phyloP scores from a whole-genome alignment of 2,113 vertebrate species.

The Bambusicola thoracicus region DNA sequence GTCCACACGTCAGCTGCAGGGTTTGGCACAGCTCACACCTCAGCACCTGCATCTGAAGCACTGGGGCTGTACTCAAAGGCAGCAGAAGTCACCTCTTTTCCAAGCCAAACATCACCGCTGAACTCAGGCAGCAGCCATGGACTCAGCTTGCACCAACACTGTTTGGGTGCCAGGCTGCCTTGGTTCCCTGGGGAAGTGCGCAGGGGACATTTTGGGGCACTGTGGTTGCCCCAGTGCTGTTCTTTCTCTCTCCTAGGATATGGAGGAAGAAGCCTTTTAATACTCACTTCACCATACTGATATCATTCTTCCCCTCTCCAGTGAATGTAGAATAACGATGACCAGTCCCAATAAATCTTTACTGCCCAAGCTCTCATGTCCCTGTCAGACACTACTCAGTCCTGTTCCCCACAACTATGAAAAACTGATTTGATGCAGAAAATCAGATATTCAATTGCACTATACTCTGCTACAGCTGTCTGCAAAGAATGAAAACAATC shows the following conservation, averaged over 20 bases:
- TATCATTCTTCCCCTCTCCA: background rate
- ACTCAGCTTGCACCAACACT: background rate
- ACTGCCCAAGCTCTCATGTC: background rate
- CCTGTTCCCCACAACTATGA: background rate
- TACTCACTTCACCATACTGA: background rate
- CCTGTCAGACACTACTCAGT: background rate
- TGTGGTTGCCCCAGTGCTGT: too few relatives aligned
- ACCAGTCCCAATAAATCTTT: background rate
- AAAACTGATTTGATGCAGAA: background rate
- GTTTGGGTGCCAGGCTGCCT: background rate
- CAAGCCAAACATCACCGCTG: background rate
- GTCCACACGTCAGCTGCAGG: background rate
- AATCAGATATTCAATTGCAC: background rate
- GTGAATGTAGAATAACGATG: background rate
- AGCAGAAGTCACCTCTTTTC: background rate
- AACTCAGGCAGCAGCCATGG: background rate
- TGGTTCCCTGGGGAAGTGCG: background rate
- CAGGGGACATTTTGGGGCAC: background rate
- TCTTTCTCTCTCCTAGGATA: background rate
- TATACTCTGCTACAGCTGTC: background rate
- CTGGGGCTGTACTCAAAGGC: accelerated
- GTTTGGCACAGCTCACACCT: background rate
- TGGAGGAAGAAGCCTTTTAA: background rate
- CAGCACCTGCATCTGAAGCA: background rate
- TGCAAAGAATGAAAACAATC: background rate